These are phyloP conservation scores for Drosophila glabriapex DNA, from an alignment of 2,888 invertebrate species.

Conservation along the genomic window DNA sequence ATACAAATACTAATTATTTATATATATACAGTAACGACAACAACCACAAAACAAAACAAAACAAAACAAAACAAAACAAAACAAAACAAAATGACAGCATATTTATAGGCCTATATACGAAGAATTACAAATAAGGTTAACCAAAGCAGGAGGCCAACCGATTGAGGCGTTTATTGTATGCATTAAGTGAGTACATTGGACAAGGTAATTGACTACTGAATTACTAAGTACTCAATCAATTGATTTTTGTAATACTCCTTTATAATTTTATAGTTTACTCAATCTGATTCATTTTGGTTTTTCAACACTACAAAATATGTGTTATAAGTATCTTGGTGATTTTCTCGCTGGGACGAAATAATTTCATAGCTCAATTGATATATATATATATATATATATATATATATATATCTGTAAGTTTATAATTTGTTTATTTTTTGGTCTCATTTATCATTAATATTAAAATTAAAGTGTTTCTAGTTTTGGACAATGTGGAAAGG, in stretches of 20 bases:
- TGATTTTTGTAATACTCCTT: neutral
- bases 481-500: slow-evolving; percentile 13
- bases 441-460: slow-evolving; percentile 10
- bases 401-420: slow-evolving; percentile 19
- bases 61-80: slow-evolving; percentile 6
- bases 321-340: neutral
- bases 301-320: slow-evolving; percentile 2
- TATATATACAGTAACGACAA: slow-evolving; percentile 53
- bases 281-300: no score
- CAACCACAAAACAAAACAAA: slow-evolving; percentile 18
- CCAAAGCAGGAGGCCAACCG: neutral
- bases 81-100: slow-evolving; percentile 22
- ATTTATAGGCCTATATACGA: slow-evolving; percentile 48
- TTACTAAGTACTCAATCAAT: slow-evolving; percentile 18
- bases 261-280: slow-evolving; percentile 7
- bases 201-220: neutral
- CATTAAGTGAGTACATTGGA: slow-evolving; percentile 1
- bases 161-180: neutral
- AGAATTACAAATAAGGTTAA: slow-evolving; percentile 16
- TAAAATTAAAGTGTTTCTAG: slow-evolving; percentile 1
- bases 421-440: slow-evolving; percentile 19
- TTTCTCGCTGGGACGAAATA: slow-evolving; percentile 2
- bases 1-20: slow-evolving; percentile 76
- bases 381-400: slow-evolving; percentile 21
- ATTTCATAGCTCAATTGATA: slow-evolving; percentile 46